Conservation (phyloP, 2,888 invertebrate genomes). For the Crossocerus cetratus region DNA sequence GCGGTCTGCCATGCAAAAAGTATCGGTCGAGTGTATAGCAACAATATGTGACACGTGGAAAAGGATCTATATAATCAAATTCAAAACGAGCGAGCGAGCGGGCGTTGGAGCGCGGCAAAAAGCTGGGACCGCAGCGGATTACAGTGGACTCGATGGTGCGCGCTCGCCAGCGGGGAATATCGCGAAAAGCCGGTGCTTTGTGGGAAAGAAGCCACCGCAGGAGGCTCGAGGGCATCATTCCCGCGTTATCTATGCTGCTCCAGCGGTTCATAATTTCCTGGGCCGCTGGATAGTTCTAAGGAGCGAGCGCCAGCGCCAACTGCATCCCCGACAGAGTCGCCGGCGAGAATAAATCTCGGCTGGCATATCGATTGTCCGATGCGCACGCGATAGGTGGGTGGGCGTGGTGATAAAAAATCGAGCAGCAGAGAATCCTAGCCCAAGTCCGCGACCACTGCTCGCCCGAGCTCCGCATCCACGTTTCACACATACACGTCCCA, state of each 20-base stretch:
- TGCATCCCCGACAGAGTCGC: conserved; percentile 24
- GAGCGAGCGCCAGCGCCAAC: not conserved
- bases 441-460: not conserved
- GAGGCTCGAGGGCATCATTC: not conserved
- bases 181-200: not conserved
- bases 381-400: conserved; percentile 19
- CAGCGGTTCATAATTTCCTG: not conserved
- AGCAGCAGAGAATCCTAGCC: conserved; percentile 38
- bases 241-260: not conserved
- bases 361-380: conserved; percentile 51
- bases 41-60: too few relatives aligned
- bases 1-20: too few relatives aligned
- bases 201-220: not conserved
- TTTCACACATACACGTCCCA: conserved; percentile 19
- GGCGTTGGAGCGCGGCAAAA: too few relatives aligned
- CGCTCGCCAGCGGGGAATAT: not conserved
- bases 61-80: too few relatives aligned
- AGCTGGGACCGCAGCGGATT: too few relatives aligned
- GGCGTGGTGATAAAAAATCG: conserved; percentile 51
- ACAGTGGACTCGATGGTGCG: not conserved
- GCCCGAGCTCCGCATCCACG: conserved; percentile 13
- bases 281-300: not conserved
- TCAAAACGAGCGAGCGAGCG: too few relatives aligned
- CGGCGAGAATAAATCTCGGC: conserved; percentile 47
- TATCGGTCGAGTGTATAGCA: too few relatives aligned